Evolutionary conservation across 2,888 invertebrate genomes (phyloP).

Genomic region (Stenodema calcarata): DNA sequence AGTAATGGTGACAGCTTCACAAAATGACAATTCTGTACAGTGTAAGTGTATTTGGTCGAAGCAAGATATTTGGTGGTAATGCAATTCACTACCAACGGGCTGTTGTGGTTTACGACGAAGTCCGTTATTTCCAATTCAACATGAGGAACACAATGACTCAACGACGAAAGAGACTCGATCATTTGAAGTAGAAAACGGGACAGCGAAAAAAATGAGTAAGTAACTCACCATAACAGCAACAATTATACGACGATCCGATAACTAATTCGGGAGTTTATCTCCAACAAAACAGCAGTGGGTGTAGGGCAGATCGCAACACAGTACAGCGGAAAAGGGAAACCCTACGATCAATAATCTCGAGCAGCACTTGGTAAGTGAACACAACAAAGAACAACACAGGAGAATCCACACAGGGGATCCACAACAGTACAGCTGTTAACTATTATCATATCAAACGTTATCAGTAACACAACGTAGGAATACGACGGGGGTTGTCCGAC

Average conservation of each 20-base stretch:
- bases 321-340: constrained; percentile 6
- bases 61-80: too few relatives aligned
- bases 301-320: constrained; percentile 3
- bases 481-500: background rate
- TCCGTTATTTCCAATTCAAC: too few relatives aligned
- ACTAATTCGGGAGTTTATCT: background rate
- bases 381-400: background rate
- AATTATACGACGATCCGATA: background rate
- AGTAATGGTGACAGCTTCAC: too few relatives aligned
- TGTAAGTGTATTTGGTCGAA: too few relatives aligned
- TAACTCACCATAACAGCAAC: background rate
- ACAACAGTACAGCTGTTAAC: background rate
- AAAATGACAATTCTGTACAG: too few relatives aligned
- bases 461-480: background rate
- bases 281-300: background rate
- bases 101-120: too few relatives aligned
- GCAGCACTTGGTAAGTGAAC: background rate
- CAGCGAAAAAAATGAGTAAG: background rate
- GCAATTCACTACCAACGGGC: too few relatives aligned
- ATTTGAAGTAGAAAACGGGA: too few relatives aligned
- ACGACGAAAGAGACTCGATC: too few relatives aligned
- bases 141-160: too few relatives aligned
- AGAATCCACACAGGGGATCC: too few relatives aligned
- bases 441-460: background rate
- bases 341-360: constrained; percentile 15